Percentiles rank a stretch among this genome's conserved stretches.
Evolutionary conservation across 2,888 invertebrate species (phyloP).

Genomic region (Ochropacha duplaris): DNA sequence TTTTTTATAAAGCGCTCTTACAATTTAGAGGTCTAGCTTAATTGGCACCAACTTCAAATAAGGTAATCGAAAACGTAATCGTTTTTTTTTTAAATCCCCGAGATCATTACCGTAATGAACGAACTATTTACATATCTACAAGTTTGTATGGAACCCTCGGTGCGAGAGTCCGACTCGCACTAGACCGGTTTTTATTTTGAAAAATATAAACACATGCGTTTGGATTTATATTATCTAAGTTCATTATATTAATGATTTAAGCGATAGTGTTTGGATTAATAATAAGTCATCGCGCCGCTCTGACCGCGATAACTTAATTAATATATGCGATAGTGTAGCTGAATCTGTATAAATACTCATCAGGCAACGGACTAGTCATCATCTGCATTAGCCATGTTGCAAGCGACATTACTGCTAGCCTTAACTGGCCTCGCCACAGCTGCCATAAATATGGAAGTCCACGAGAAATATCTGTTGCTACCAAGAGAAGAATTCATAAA

Average conservation of each 20-base stretch:
- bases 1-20: no score
- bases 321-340: neutral
- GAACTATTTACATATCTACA: no score
- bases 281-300: no score
- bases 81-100: no score
- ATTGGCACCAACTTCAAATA: no score
- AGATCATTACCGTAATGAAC: no score
- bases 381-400: neutral
- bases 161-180: no score
- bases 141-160: no score
- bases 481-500: neutral
- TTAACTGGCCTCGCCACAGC: neutral
- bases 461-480: neutral
- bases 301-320: slow-evolving; percentile 37
- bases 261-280: neutral
- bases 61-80: no score
- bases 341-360: neutral
- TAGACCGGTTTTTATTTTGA: no score
- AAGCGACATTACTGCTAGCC: neutral
- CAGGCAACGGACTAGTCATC: neutral
- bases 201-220: neutral
- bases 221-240: neutral
- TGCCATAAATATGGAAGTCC: neutral
- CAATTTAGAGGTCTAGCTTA: no score
- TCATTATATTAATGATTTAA: slow-evolving; percentile 42